A percentile compares a stretch with the other conserved stretches of the same genome.
phyloP scores from a whole-genome alignment of 2,113 vertebrate species.

The Cygnus buccinator region DNA sequence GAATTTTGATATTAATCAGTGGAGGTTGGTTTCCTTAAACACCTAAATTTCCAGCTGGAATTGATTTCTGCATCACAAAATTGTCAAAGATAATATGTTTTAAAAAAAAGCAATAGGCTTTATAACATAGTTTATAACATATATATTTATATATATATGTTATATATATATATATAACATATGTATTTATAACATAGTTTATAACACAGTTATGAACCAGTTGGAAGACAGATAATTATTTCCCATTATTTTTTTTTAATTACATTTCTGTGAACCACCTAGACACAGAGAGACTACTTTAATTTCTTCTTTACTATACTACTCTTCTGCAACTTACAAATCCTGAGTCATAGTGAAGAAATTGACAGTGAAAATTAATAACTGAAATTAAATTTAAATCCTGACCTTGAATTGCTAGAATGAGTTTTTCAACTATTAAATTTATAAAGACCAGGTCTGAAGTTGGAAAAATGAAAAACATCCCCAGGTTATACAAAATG shows the following conservation, averaged over 20 bases:
- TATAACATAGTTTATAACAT: too few species aligned
- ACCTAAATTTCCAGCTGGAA: background rate
- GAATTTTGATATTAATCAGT: background rate
- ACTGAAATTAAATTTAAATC: background rate
- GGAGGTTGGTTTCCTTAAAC: background rate
- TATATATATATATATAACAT: too few species aligned
- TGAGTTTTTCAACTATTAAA: background rate
- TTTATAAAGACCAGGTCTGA: background rate
- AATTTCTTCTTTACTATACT: background rate
- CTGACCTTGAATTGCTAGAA: background rate
- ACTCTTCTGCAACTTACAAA: background rate
- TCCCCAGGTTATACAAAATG: background rate
- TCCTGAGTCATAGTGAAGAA: background rate
- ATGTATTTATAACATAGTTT: too few species aligned
- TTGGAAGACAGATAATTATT: background rate
- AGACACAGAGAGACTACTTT: background rate
- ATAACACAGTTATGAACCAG: too few species aligned
- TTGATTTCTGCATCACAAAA: background rate
- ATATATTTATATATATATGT: too few species aligned
- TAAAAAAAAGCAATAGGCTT: too few species aligned
- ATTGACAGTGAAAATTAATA: background rate
- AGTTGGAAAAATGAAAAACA: background rate
- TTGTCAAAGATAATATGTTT: background rate
- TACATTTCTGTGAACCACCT: background rate
- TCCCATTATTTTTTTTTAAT: background rate